phyloP scores from a whole-genome alignment of 2,888 invertebrate species.

The Merodon equestris region DNA sequence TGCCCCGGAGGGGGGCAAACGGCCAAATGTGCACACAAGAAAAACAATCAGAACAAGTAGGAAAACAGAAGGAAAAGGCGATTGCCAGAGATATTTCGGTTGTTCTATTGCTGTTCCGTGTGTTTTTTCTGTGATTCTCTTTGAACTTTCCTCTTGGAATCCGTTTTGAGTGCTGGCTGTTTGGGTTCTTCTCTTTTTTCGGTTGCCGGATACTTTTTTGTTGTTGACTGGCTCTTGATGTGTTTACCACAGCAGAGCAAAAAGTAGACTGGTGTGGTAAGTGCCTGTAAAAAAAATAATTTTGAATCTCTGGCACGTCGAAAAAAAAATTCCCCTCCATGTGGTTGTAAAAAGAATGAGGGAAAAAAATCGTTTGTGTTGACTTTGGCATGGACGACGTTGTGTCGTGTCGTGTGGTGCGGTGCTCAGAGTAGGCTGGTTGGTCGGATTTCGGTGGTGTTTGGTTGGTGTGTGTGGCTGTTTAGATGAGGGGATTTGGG shows the following conservation, averaged over 20 bases:
- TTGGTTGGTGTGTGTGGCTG: slow-evolving; percentile 38
- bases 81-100: too few species aligned
- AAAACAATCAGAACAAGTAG: slow-evolving; percentile 44
- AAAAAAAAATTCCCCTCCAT: slow-evolving; percentile 65
- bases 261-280: slow-evolving; percentile 77
- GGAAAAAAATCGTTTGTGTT: slow-evolving; percentile 36
- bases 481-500: slow-evolving; percentile 54
- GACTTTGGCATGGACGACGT: slow-evolving; percentile 26
- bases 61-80: slow-evolving; percentile 43
- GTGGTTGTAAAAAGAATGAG: slow-evolving; percentile 45
- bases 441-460: slow-evolving; percentile 24
- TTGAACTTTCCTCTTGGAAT: slow-evolving; percentile 68
- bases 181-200: slow-evolving; percentile 57
- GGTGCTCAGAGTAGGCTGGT: slow-evolving; percentile 11
- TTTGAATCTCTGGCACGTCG: slow-evolving; percentile 62
- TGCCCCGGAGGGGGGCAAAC: slow-evolving; percentile 48
- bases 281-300: slow-evolving; percentile 76
- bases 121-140: slow-evolving; percentile 71
- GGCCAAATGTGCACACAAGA: slow-evolving; percentile 29
- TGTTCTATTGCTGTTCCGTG: slow-evolving; percentile 70
- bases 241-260: slow-evolving; percentile 76
- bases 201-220: slow-evolving; percentile 56
- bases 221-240: slow-evolving; percentile 66
- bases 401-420: slow-evolving; percentile 5
- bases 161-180: slow-evolving; percentile 59